Evolutionary conservation across 2,113 vertebrate genomes (phyloP), one percentile per base, ranked within the genome.

Genomic region (Saccopteryx leptura): DNA sequence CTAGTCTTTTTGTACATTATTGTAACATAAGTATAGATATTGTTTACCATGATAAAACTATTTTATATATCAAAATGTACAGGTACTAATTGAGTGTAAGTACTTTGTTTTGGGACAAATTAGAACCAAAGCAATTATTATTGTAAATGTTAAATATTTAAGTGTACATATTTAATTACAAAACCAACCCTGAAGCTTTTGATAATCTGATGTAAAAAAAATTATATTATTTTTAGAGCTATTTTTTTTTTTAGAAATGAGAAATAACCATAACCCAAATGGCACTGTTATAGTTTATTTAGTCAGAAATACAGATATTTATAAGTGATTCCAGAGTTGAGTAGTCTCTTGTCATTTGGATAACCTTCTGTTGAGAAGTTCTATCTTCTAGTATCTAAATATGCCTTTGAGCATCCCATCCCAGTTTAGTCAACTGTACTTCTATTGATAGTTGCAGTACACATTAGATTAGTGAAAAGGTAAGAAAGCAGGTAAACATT

Each of bases 161-260:
- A 60, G 31, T n/a, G 17, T 72, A 63, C n/a, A 18, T 58, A n/a
- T 24, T 65, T 31, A 71, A 78, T 52, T 89, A 17, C 5, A n/a
- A 91, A 86, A 71, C 75, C 19, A 91, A 39, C 82, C 26, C 52
- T 87, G 58, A 87, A 83, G n/a, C 28, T 90, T 93, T 89, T 94
- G n/a, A 66, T 86, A 93, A n/a, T 54, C 33, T 74, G 23, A 75
- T 79, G 31, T 58, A 81, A 86, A 91, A 81, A 81, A 66, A 61
- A 10, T 61, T 90, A 3, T 14, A 39, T 81, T 93, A 48, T 80
- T 86, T 92, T 33, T 76, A 33, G 33, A 84, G 60, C 31, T 58
- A 12, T 66, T 82, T 96, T 93, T 54, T 85, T 72, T 5, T 76
- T 31, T 60, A 74, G 61, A 88, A 94, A 11, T 82, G 83, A 92